Conservation (phyloP, 2,888 invertebrate genomes). For the Plebejus melissa region DNA sequence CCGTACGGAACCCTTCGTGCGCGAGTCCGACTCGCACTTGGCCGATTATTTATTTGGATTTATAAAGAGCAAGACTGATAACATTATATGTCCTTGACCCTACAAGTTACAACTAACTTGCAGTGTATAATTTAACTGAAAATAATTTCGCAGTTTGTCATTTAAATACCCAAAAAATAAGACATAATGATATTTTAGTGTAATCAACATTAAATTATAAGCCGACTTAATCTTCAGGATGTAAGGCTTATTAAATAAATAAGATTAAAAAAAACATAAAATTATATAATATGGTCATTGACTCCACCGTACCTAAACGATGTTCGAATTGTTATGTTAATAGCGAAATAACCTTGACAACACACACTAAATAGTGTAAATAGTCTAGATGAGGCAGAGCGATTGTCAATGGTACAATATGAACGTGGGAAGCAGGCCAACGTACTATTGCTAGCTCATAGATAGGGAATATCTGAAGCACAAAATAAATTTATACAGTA, state of each 20-base stretch:
- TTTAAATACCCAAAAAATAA: too few relatives aligned
- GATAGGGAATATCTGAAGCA: background rate
- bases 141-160: background rate
- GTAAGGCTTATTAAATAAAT: too few relatives aligned
- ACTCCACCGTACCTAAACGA: background rate
- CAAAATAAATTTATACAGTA: background rate
- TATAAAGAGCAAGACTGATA: background rate
- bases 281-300: background rate
- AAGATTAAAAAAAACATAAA: too few relatives aligned
- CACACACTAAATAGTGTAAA: constrained; percentile 2
- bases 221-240: too few relatives aligned
- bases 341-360: constrained; percentile 4
- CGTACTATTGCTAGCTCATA: background rate
- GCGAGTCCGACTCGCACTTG: too few relatives aligned
- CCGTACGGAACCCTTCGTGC: too few relatives aligned
- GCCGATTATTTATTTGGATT: background rate
- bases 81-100: too few relatives aligned
- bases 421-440: constrained; percentile 14
- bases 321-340: constrained; percentile 8
- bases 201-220: background rate
- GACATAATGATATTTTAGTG: background rate
- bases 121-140: too few relatives aligned
- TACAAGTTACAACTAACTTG: too few relatives aligned
- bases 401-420: constrained; percentile 23
- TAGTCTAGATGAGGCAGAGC: background rate